phyloP scores from a whole-genome alignment of 2,797 vertebrate species.

The Amphiprion clarkii region DNA sequence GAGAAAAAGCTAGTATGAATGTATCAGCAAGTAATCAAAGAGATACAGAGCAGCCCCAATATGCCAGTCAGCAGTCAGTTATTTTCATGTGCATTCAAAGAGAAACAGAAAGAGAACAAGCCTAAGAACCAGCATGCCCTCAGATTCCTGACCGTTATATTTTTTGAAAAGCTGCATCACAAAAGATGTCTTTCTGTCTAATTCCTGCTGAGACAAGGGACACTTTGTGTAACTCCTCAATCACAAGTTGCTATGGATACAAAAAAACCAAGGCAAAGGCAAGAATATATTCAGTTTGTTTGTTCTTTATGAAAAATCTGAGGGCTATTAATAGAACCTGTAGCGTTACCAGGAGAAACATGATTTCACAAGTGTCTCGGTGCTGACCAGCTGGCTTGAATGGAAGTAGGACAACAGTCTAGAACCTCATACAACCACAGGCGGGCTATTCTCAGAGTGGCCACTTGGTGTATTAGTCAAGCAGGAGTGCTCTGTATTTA shows the following conservation, averaged over 20 bases:
- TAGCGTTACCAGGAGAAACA: conserved; percentile 40
- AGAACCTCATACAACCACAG: conserved; percentile 50
- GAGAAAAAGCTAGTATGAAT: conserved; percentile 8
- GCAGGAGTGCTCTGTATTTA: conserved; percentile 55
- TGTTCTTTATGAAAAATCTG: conserved; percentile 60
- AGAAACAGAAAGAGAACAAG: conserved; percentile 15
- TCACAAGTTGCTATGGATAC: conserved; percentile 78
- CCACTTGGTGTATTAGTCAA: conserved; percentile 46
- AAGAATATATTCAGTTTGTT: conserved; percentile 56
- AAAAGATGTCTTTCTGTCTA: conserved; percentile 52
- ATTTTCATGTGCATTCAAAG: conserved; percentile 27
- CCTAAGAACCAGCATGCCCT: conserved; percentile 5
- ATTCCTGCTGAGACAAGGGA: conserved; percentile 61
- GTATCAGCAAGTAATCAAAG: conserved; percentile 36
- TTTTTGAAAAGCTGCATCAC: conserved; percentile 41
- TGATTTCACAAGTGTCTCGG: conserved; percentile 43
- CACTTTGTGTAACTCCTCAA: conserved; percentile 55
- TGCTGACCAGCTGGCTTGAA: conserved; percentile 12
- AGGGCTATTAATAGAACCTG: conserved; percentile 64
- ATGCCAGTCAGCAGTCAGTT: conserved; percentile 23
- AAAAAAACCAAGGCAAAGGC: conserved; percentile 33
- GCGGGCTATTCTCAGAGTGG: conserved; percentile 39
- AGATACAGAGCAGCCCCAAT: conserved; percentile 29
- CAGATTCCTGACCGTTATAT: conserved; percentile 34
- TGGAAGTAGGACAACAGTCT: conserved; percentile 52